A percentile compares a stretch with the other conserved stretches of the same genome.
Conservation (phyloP, 2,797 vertebrate species). For the Crenuchus spilurus region DNA sequence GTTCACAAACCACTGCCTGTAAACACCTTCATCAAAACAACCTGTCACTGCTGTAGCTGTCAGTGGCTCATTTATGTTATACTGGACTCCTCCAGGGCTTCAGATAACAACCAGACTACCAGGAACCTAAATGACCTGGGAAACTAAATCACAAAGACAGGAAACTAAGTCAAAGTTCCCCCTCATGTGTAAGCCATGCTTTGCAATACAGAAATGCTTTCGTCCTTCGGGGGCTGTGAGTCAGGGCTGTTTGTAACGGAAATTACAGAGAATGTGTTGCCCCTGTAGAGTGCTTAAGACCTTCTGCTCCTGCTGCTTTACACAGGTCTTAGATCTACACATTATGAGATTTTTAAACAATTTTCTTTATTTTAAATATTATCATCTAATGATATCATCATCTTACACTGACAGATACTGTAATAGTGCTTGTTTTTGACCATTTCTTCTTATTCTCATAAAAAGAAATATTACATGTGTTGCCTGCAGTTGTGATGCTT, state of each 20-base stretch:
- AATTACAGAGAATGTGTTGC: not conserved
- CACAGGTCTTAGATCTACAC: too few relatives aligned
- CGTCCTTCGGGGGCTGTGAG: not conserved
- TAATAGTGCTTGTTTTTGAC: too few relatives aligned
- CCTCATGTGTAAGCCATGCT: not conserved
- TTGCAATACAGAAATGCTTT: conserved; percentile 22
- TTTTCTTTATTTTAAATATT: too few relatives aligned
- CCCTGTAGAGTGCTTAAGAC: not conserved
- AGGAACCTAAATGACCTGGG: not conserved
- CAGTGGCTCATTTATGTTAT: not conserved
- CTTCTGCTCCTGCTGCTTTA: too few relatives aligned
- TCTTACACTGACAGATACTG: too few relatives aligned
- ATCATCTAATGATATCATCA: too few relatives aligned
- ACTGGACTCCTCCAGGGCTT: not conserved
- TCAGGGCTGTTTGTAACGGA: not conserved
- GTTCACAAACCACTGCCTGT: not conserved
- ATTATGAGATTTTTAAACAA: too few relatives aligned
- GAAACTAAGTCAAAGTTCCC: not conserved
- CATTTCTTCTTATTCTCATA: too few relatives aligned
- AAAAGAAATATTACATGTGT: too few relatives aligned
- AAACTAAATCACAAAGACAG: conserved; percentile 14
- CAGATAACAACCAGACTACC: not conserved
- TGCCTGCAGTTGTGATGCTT: not conserved
- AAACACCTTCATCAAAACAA: not conserved
- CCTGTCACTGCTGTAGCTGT: not conserved